Evolutionary conservation across 2,113 vertebrate species (phyloP).

Genomic region (Arizona elegans): DNA sequence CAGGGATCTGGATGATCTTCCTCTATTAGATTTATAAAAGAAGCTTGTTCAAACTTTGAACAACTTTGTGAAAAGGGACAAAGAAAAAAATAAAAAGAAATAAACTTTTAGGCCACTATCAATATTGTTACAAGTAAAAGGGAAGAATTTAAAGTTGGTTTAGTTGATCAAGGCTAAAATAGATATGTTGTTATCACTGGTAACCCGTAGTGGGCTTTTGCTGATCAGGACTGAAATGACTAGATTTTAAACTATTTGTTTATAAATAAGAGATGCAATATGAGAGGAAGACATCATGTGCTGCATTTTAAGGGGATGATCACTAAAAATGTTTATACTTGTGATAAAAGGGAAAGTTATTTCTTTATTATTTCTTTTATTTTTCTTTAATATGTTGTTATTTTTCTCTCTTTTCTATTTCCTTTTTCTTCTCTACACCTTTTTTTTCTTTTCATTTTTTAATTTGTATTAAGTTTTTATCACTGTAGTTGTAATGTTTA

Average conservation of each 20-base stretch:
- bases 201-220: not conserved
- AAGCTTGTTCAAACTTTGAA: not conserved
- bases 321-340: not conserved
- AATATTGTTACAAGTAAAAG: not conserved
- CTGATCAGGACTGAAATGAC: not conserved
- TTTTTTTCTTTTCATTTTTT: not conserved
- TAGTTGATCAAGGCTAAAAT: not conserved
- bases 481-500: not conserved
- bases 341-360: not conserved
- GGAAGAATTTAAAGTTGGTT: not conserved
- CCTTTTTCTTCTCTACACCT: not conserved
- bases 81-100: not conserved
- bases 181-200: not conserved
- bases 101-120: not conserved
- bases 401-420: not conserved
- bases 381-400: not conserved
- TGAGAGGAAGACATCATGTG: not conserved
- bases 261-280: not conserved
- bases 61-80: not conserved
- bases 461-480: not conserved
- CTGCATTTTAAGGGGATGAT: not conserved
- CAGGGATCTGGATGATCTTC: not conserved
- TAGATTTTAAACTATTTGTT: not conserved
- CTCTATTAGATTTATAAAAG: not conserved
- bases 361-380: not conserved